A percentile compares a stretch with the other conserved stretches of the same genome.
These are phyloP conservation scores for Cathartes aura DNA, from an alignment of 2,113 vertebrate genomes.

Conservation along the genomic window DNA sequence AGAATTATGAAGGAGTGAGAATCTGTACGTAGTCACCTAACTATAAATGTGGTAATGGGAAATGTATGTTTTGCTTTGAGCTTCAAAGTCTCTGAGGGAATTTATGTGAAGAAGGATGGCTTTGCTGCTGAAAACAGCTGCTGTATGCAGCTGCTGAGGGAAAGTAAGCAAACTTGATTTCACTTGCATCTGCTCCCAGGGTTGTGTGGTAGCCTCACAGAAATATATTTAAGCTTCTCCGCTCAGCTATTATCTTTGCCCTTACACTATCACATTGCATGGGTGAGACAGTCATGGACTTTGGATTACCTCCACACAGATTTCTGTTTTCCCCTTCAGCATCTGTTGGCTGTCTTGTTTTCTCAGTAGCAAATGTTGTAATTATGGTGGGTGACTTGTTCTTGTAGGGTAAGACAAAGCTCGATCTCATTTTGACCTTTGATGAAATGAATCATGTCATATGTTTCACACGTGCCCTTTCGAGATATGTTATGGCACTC, in stretches of 20 bases:
- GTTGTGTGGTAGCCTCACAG: not conserved
- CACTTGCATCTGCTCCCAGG: not conserved
- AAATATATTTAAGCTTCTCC: not conserved
- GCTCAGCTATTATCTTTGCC: not conserved
- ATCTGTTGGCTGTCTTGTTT: not conserved
- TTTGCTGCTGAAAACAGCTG: not conserved
- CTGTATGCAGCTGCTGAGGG: not conserved
- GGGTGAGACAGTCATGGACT: not conserved
- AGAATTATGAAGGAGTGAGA: not conserved
- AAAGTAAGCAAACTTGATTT: not conserved
- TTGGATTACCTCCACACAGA: not conserved
- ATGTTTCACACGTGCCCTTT: not conserved
- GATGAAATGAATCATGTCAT: conserved; percentile 7
- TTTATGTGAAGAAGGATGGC: not conserved
- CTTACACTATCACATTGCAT: not conserved
- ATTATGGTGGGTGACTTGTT: not conserved
- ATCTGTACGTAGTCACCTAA: not conserved
- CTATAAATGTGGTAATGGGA: not conserved
- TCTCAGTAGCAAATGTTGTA: not conserved
- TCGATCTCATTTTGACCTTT: conserved; percentile 17
- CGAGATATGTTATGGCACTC: not conserved
- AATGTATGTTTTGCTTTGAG: not conserved
- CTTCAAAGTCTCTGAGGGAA: not conserved
- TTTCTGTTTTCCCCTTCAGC: not conserved
- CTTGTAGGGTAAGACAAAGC: not conserved